Evolutionary conservation across 2,888 invertebrate genomes (phyloP), one percentile per base, ranked within the genome.

Genomic region (Melolontha melolontha): DNA sequence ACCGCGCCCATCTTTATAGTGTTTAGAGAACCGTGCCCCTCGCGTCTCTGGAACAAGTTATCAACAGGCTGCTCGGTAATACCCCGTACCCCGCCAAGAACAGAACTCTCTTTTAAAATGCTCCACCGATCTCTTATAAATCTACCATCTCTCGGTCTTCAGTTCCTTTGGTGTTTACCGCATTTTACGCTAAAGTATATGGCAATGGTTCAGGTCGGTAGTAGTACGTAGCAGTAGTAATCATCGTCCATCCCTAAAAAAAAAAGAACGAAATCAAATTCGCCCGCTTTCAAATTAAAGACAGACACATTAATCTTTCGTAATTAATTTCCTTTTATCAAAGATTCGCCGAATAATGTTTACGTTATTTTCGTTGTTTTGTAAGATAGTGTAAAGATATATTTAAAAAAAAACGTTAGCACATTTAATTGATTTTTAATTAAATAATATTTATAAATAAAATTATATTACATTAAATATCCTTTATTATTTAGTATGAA

Each of bases 51-150:
- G 64, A 69, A 67, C 65, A 70, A 73, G 71, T 70, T 73, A 73
- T 72, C 74, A 70, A 71, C 70, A 72, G 74, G 74, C 72, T 72
- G 72, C 69, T 69, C 69, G 71, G 71, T 65, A 52, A 52, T 67
- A 64, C 64, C 55, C 57, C 54, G 27, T 54, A 16, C 67, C 68
- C 59, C 67, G 57, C 69, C 57, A 54, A 67, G 67, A 70, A 71
- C 72, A 71, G 72, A 69, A 71, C 70, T 68, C 64, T 68, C 68
- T 70, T 68, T 71, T 71, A 71, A 73, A 70, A 68, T 67, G 68
- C 70, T 68, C 69, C 65, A 50, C 67, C 68, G 66, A 70, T 70
- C 71, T 70, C 71, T 71, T 71, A 70, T 69, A 68, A 70, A 71
- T 71, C 65, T 71, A 66, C 70, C 70, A 66, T 71, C 72, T 68